Conservation (phyloP, 2,797 vertebrate genomes). For the Clarias platycephalus region DNA sequence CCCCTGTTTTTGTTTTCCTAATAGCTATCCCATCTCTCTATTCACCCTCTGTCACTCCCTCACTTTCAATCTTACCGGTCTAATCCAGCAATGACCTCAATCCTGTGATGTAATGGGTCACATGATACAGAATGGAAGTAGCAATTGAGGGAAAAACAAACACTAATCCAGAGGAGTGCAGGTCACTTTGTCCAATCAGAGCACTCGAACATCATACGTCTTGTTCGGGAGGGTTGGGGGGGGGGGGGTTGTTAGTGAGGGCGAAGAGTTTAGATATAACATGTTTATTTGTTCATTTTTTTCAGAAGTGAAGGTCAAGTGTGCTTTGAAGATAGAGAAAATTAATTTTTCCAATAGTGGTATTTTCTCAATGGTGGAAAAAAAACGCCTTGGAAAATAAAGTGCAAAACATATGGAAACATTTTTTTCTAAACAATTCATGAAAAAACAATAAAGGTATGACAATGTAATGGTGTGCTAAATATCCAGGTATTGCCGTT, state of each 20-base stretch:
- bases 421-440: background rate
- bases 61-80: slow-evolving; percentile 51
- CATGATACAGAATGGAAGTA: slow-evolving; percentile 65
- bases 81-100: slow-evolving; percentile 83
- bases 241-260: background rate
- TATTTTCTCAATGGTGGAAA: background rate
- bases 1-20: slow-evolving; percentile 58
- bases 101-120: slow-evolving; percentile 82
- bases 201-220: slow-evolving; percentile 60
- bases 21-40: slow-evolving; percentile 60
- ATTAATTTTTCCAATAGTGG: background rate
- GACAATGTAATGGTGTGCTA: background rate
- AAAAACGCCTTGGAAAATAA: background rate
- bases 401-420: background rate
- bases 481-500: no score
- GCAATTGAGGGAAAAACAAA: slow-evolving; percentile 63
- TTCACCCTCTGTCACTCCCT: slow-evolving; percentile 44
- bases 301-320: background rate
- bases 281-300: slow-evolving; percentile 8
- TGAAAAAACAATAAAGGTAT: no score
- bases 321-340: background rate
- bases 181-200: slow-evolving; percentile 66
- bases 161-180: slow-evolving; percentile 66
- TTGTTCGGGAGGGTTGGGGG: background rate
- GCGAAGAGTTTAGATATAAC: background rate